phyloP scores from a whole-genome alignment of 1,140 invertebrate species.

The Ditylenchus dipsaci region DNA sequence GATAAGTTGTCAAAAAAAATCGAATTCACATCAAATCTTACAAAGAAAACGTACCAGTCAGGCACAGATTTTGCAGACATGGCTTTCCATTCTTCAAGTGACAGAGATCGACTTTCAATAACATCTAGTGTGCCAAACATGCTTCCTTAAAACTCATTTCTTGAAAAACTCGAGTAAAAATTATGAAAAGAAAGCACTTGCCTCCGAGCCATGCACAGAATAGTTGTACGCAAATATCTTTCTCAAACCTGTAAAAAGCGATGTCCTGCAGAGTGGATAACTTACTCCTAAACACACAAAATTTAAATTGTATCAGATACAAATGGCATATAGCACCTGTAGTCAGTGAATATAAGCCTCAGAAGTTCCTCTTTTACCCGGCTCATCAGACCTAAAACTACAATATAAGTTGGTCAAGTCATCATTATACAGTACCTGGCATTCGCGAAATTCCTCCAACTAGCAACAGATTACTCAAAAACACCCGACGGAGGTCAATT shows the following conservation, averaged over 20 bases:
- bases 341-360: not conserved
- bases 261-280: constrained; percentile 15
- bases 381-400: not conserved
- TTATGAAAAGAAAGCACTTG: not conserved
- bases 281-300: constrained; percentile 1
- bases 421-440: constrained; percentile 14
- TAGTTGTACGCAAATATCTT: constrained; percentile 18
- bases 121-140: constrained; percentile 31
- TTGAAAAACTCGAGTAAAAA: not conserved
- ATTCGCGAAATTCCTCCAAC: constrained; percentile 36
- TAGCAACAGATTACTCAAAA: constrained; percentile 28
- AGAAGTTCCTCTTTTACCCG: constrained; percentile 22
- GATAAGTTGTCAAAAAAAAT: too few relatives aligned
- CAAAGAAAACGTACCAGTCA: constrained; percentile 22
- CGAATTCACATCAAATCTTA: too few relatives aligned
- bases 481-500: constrained; percentile 33
- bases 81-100: constrained; percentile 35
- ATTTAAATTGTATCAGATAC: too few relatives aligned
- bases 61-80: constrained; percentile 14
- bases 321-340: not conserved
- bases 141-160: constrained; percentile 7
- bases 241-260: constrained; percentile 30
- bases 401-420: not conserved
- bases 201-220: constrained; percentile 38
- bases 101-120: constrained; percentile 28